Base-by-base conservation (phyloP, 2,113 vertebrate species). In the Ceyx melanurus region DNA sequence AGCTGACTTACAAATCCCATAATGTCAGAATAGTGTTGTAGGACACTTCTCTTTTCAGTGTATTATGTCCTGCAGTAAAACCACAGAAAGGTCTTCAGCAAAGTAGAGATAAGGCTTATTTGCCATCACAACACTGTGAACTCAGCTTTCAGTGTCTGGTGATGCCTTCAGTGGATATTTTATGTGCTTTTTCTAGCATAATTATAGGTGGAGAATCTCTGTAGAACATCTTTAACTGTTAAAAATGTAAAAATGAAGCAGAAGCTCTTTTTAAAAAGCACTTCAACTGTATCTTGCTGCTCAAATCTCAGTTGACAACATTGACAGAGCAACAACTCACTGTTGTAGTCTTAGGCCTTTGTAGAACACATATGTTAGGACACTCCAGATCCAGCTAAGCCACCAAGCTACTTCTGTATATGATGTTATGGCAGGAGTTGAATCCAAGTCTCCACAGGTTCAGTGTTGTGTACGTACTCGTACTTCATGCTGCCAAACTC, bases 1-100 rank as follows among this genome's bases (percentile, higher is more conserved):
- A 45, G 15, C n/a, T 72, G 45, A 57, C 35, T 74, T 78, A 79
- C 31, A 73, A 82, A 73, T 45, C 45, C 84, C 10, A 2, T 42
- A 1, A 37, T 67, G n/a, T 2, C 33, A 5, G 10, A 12, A 80
- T 10, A 62, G 4, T n/a, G 23, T 61, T 0, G 0, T n/a, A 56
- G 22, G 7, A 28, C 6, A 20, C 21, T 84, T 88, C 28, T 13
- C 7, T 18, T 88, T 87, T n/a, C 66, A 54, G 13, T 19, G 5
- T n/a, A 12, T 43, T 78, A 51, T 37, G 16, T 12, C 48, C 62
- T 64, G 62, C 33, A 80, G 42, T 29, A 91, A 78, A 83, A 51
- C 22, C 45, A 72, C 42, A 65, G 10, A 81, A 89, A 93, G 4
- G 6, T 66, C 40, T 86, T 82, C 3, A 61, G 56, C 28, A 72